Conservation (phyloP, 35 echinoderm and acorn worm species). For the Holothuria glaberrima region DNA sequence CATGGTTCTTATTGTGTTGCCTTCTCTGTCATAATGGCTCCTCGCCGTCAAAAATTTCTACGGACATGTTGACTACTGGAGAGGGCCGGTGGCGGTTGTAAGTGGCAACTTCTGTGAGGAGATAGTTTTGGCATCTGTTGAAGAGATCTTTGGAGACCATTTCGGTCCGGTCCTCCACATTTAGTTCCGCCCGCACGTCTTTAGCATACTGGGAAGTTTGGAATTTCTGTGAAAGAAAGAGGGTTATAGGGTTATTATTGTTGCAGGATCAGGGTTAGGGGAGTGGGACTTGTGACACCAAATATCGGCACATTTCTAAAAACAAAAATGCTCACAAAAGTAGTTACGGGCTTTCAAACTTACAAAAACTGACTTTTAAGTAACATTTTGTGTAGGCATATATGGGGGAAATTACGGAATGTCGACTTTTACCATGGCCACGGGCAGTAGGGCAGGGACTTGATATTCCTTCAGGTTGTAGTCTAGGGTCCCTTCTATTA, state of each 20-base stretch:
- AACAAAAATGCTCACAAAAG: no score
- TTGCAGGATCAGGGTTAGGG: no score
- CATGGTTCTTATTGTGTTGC: neutral
- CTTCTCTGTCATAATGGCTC: no score
- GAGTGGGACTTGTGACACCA: no score
- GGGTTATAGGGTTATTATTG: no score
- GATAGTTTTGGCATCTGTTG: neutral
- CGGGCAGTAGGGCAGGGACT: neutral
- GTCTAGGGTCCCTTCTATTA: neutral
- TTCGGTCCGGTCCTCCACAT: neutral
- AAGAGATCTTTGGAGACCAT: neutral
- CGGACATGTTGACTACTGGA: neutral
- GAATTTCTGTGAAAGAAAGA: neutral
- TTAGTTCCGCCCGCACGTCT: neutral
- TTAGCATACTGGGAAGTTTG: neutral
- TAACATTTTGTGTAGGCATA: conserved; percentile 21
- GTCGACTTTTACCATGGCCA: neutral
- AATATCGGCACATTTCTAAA: no score
- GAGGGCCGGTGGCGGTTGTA: neutral
- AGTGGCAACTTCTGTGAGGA: neutral
- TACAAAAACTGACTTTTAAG: neutral
- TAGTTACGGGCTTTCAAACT: neutral
- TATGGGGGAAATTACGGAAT: neutral
- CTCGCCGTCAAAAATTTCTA: neutral
- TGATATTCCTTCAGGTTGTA: neutral